Conservation (phyloP, 2,888 invertebrate species). For the Pristionchus entomophagus region DNA sequence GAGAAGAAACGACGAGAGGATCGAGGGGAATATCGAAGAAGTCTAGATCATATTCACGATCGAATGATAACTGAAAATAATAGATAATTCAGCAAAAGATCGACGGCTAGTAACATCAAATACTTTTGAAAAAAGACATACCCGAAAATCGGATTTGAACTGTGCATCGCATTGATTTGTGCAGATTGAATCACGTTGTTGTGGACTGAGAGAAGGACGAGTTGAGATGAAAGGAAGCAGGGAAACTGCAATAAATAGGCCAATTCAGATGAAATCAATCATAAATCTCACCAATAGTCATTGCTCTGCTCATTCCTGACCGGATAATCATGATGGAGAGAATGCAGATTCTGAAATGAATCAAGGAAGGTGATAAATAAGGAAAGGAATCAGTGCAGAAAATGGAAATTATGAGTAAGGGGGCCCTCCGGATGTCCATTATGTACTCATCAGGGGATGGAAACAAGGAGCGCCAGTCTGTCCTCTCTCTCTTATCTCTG, state of each 20-base stretch:
- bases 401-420: constrained; percentile 24
- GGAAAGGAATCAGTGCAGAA: background rate
- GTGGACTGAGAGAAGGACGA: background rate
- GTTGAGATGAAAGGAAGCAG: background rate
- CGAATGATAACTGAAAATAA: background rate
- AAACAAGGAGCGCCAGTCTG: constrained; percentile 19
- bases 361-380: background rate
- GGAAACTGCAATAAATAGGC: background rate
- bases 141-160: constrained; percentile 43
- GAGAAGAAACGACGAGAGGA: constrained; percentile 33
- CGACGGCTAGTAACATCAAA: background rate
- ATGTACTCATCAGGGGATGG: constrained; percentile 23
- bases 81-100: background rate
- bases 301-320: background rate
- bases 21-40: constrained; percentile 43
- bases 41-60: background rate
- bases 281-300: background rate
- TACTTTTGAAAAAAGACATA: background rate
- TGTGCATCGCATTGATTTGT: constrained; percentile 44
- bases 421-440: background rate
- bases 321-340: constrained; percentile 15
- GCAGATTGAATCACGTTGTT: constrained; percentile 1
- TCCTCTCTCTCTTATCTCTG: constrained; percentile 21
- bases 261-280: background rate
- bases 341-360: background rate